Evolutionary conservation across 2,888 invertebrate species (phyloP), one percentile per base, ranked within the genome.

Genomic region (Phaonia tiefii): DNA sequence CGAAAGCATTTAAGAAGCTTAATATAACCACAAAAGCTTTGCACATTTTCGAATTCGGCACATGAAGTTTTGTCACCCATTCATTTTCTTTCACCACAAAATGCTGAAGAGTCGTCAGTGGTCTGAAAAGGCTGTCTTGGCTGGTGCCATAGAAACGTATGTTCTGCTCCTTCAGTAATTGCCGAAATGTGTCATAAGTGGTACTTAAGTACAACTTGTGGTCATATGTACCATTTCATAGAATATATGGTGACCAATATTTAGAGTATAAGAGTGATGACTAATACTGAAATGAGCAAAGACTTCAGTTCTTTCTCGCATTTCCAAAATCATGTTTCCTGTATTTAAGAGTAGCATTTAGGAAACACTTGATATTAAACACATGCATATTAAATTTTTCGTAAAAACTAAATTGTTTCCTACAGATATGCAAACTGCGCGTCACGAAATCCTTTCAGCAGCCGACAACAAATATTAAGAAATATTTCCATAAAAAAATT

Each of bases 151-250:
- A 63, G 42, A 63, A 39, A 42, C 22, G 13, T 42, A 39, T 58
- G 60, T 58, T 37, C 37, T 20, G 22, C 17, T 17, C 22, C 8
- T 31, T 11, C 20, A 22, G 13, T 20, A 17, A 63, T 26, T 63
- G 42, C 63, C 63, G 42, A 31, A 63, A 63, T 63, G 63, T 63
- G 63, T 63, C 63, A 63, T 63, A 63, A 63, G 63, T 63, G 63
- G 39, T 22, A 22, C 22, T 63, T 63, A 63, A 31, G 5, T 42
- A 63, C 39, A 39, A 39, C 22, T 11, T 63, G 63, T 20, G 60
- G 60, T 31, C 17, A 31, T 60, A 31, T 60, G 17, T 39, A n/a
- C n/a, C 5, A 44, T 11, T 10, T 10, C 11, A 44, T n/a, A 44
- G n/a, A 44, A 44, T 46, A 46, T 17, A 8, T 46, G 46, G 46